Percentiles rank a stretch among this genome's conserved stretches.
phyloP scores from a whole-genome alignment of 2,888 invertebrate genomes.

The Hypselothyrea guttata region DNA sequence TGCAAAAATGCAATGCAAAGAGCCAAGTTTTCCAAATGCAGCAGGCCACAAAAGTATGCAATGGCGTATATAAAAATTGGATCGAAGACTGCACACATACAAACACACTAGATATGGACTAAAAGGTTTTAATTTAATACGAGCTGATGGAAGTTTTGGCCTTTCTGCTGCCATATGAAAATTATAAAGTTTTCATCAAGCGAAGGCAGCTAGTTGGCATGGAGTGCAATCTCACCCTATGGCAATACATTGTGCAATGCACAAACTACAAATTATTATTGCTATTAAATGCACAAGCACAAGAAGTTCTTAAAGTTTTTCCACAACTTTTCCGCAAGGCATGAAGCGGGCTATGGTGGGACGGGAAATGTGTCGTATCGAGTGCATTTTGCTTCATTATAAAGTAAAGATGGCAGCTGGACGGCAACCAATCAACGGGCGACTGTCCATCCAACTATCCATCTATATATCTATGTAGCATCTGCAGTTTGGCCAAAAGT shows the following conservation, averaged over 20 bases:
- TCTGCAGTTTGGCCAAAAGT: conserved; percentile 56
- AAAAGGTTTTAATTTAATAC: conserved; percentile 47
- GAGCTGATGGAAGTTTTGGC: conserved; percentile 39
- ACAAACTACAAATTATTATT: conserved; percentile 75
- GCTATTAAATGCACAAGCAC: conserved; percentile 75
- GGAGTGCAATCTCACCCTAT: conserved; percentile 42
- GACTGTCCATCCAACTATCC: conserved; percentile 58
- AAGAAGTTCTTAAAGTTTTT: conserved; percentile 66
- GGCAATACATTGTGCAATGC: conserved; percentile 65
- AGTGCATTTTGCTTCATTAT: conserved; percentile 64
- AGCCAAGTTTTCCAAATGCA: conserved; percentile 52
- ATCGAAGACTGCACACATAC: conserved; percentile 36
- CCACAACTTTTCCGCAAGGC: conserved; percentile 55
- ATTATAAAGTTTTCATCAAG: conserved; percentile 65
- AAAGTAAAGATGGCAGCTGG: conserved; percentile 49
- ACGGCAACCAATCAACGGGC: conserved; percentile 50
- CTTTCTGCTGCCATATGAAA: conserved; percentile 51
- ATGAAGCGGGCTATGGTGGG: background rate
- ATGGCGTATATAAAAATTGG: conserved; percentile 54
- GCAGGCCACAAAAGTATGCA: conserved; percentile 45
- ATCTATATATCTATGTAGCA: conserved; percentile 22
- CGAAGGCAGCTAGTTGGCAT: background rate
- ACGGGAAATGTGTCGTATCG: conserved; percentile 30
- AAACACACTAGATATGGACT: conserved; percentile 9
- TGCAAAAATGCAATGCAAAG: conserved; percentile 53